These are phyloP conservation scores for Chiloscyllium punctatum DNA, from an alignment of 2,797 vertebrate genomes.

Conservation along the genomic window DNA sequence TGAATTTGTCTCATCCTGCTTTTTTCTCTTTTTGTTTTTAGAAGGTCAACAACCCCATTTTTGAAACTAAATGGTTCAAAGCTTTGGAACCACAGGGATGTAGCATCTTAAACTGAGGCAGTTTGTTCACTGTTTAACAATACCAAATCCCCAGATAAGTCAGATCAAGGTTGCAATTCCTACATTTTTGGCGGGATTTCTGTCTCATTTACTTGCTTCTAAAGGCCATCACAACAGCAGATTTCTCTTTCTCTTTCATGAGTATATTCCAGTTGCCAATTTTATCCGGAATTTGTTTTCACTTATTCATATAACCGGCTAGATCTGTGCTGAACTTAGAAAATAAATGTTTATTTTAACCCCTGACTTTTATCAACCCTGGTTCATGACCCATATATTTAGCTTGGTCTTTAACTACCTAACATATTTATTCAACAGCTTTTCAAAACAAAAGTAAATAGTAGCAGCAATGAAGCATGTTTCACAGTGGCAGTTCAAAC, in stretches of 20 bases:
- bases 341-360: background rate
- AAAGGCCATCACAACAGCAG: background rate
- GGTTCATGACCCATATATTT: background rate
- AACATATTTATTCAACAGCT: background rate
- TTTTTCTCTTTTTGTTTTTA: background rate
- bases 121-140: background rate
- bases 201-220: background rate
- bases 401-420: background rate
- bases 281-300: background rate
- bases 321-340: background rate
- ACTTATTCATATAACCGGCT: background rate
- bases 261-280: background rate
- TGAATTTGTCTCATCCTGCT: background rate
- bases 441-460: background rate
- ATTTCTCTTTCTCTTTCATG: background rate
- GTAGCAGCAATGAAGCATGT: background rate
- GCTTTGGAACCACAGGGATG: background rate
- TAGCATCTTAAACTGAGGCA: background rate
- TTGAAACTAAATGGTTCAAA: conserved; percentile 8
- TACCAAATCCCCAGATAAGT: background rate
- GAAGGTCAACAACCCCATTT: conserved; percentile 28
- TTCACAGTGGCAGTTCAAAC: background rate
- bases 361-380: background rate
- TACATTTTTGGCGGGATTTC: background rate
- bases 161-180: background rate